These are phyloP conservation scores for Hippocampus mohnikei DNA, from an alignment of 2,113 vertebrate species.

Conservation along the genomic window DNA sequence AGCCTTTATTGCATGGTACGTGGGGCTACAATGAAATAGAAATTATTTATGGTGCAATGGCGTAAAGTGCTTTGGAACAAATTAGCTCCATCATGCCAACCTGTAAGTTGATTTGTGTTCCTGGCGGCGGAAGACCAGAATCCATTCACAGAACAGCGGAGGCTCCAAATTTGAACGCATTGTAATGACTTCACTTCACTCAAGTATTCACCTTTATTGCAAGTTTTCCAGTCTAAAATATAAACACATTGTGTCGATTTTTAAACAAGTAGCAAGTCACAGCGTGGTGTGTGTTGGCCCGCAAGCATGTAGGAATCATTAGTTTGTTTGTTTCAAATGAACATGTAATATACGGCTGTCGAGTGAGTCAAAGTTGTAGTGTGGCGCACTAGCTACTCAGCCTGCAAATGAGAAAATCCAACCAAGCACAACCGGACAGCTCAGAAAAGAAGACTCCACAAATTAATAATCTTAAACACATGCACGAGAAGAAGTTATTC, in stretches of 20 bases:
- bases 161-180: not conserved
- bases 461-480: conserved; percentile 45
- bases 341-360: conserved; percentile 17
- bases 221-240: not conserved
- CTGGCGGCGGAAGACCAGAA: not conserved
- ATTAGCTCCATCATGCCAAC: not conserved
- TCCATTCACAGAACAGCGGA: not conserved
- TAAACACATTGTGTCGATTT: not conserved
- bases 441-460: conserved; percentile 41
- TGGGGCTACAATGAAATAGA: not conserved
- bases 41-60: not conserved
- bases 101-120: not conserved
- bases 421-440: conserved; percentile 45
- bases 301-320: not conserved
- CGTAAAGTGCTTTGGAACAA: not conserved
- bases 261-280: not conserved
- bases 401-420: conserved; percentile 55
- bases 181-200: not conserved
- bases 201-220: not conserved
- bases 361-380: conserved; percentile 21
- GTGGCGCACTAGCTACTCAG: conserved; percentile 27
- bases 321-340: conserved; percentile 20
- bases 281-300: not conserved
- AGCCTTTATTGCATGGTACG: not conserved
- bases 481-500: conserved; percentile 19